A percentile compares a stretch with the other conserved stretches of the same genome.
phyloP scores from a whole-genome alignment of 2,797 vertebrate species.

The Mycteria americana region DNA sequence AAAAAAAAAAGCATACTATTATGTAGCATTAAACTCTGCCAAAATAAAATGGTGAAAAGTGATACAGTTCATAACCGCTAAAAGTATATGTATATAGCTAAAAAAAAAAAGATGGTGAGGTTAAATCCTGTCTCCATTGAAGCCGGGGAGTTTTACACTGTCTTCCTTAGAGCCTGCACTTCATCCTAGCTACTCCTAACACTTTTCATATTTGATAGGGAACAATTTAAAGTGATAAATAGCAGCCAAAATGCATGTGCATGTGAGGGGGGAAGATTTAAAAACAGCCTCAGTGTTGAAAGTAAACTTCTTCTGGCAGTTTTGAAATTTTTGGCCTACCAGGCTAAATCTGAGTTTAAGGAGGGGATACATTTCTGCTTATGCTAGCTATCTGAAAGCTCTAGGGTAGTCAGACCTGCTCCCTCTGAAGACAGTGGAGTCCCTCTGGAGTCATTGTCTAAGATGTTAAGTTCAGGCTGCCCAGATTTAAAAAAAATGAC shows the following conservation, averaged over 20 bases:
- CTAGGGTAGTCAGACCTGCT: neutral
- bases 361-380: neutral
- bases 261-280: neutral
- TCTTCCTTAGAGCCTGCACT: conserved; percentile 8
- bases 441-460: neutral
- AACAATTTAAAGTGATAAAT: conserved; percentile 39
- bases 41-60: neutral
- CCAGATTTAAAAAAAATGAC: neutral
- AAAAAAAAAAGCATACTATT: neutral
- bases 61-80: neutral
- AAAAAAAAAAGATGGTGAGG: neutral
- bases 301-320: neutral
- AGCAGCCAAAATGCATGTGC: neutral
- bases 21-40: neutral
- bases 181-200: conserved; percentile 38
- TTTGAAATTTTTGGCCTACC: neutral
- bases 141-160: conserved; percentile 16
- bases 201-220: conserved; percentile 6
- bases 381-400: neutral
- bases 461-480: neutral
- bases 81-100: neutral
- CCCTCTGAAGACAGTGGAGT: neutral
- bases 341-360: neutral
- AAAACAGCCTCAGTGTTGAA: neutral
- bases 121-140: neutral